phyloP scores from a whole-genome alignment of 2,113 vertebrate species.

The Xenus cinereus region DNA sequence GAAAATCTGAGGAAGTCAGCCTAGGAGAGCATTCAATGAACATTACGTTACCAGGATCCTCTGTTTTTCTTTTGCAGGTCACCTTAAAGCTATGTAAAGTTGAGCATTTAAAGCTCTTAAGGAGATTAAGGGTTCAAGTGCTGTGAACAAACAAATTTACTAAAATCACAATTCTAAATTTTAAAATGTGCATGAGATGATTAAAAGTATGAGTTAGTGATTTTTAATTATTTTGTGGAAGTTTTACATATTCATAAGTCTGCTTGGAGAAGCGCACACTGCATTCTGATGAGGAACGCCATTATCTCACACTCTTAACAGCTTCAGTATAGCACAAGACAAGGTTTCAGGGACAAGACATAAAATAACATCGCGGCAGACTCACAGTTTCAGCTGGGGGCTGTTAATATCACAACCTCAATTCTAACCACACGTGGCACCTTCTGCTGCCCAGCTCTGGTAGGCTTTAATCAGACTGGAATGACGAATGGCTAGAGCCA shows the following conservation, averaged over 20 bases:
- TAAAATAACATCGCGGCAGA: neutral
- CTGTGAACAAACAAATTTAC: constrained; percentile 29
- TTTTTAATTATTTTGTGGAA: constrained; percentile 58
- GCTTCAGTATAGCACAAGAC: neutral
- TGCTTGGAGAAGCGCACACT: neutral
- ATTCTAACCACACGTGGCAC: neutral
- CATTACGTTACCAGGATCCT: neutral
- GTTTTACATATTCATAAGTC: constrained; percentile 59
- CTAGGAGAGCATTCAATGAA: neutral
- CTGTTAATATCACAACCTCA: neutral
- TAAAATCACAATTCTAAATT: constrained; percentile 12
- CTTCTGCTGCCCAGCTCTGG: neutral
- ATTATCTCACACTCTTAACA: neutral
- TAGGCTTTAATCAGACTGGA: neutral
- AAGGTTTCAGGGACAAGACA: neutral
- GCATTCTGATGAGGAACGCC: constrained; percentile 31
- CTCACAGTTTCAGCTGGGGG: neutral
- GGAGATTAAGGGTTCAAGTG: constrained; percentile 49
- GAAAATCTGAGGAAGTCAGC: neutral
- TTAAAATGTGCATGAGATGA: constrained; percentile 24
- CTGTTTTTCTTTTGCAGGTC: neutral
- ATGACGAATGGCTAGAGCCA: neutral
- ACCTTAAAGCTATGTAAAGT: constrained; percentile 5
- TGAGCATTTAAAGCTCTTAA: constrained; percentile 8
- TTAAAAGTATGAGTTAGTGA: constrained; percentile 22